phyloP scores from a whole-genome alignment of 2,888 invertebrate species.

The Epinotia nisella region DNA sequence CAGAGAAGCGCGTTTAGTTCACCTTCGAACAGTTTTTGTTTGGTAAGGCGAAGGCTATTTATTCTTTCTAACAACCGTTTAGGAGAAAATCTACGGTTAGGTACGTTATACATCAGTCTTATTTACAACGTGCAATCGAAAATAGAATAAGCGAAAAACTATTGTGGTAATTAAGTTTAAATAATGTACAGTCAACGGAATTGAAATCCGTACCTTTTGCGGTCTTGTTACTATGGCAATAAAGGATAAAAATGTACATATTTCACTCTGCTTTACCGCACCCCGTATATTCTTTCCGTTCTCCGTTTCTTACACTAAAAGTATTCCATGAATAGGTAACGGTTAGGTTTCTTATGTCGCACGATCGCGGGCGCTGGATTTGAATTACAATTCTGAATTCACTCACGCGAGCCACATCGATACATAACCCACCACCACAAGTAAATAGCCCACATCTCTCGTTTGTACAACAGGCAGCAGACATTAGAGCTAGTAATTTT shows the following conservation, averaged over 20 bases:
- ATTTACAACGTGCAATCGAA: not conserved
- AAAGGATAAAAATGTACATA: no score
- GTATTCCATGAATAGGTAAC: slow-evolving; percentile 25
- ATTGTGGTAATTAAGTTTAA: not conserved
- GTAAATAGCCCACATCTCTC: not conserved
- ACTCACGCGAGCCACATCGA: slow-evolving; percentile 20
- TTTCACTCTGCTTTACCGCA: no score
- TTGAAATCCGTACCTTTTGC: no score
- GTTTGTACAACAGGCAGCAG: slow-evolving; percentile 1
- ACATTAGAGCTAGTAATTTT: slow-evolving; percentile 1
- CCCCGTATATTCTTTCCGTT: not conserved
- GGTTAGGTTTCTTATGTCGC: slow-evolving; percentile 14
- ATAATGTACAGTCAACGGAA: no score
- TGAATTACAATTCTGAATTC: slow-evolving; percentile 35
- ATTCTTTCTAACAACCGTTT: not conserved
- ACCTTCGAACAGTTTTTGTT: not conserved
- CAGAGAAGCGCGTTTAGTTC: not conserved
- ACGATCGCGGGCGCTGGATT: slow-evolving; percentile 9
- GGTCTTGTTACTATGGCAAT: no score
- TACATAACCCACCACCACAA: slow-evolving; percentile 10
- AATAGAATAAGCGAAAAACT: not conserved
- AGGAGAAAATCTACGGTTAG: not conserved
- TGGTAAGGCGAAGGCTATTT: not conserved
- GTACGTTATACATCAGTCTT: not conserved
- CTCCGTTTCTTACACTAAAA: not conserved